Conservation (phyloP, 2,113 vertebrate genomes). For the Forbesichthys agassizii region DNA sequence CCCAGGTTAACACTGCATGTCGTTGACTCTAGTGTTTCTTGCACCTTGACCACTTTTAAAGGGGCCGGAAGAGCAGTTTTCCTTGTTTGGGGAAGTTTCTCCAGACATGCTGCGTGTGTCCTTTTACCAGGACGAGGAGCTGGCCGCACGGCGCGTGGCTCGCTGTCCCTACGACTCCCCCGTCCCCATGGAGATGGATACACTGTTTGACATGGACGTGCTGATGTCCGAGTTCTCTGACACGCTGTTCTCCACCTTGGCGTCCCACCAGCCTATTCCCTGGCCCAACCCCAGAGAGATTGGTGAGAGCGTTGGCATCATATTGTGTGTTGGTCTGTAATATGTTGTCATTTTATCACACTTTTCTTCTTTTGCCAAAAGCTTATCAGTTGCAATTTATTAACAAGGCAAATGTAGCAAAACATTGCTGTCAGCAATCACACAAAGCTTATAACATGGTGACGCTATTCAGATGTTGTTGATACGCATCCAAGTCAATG, state of each 20-base stretch:
- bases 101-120: slow-evolving; percentile 80
- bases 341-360: background rate
- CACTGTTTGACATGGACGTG: slow-evolving; percentile 92
- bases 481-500: too few relatives aligned
- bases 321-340: too few relatives aligned
- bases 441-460: too few relatives aligned
- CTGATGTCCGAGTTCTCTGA: slow-evolving; percentile 96
- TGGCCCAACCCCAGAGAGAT: slow-evolving; percentile 94
- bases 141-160: slow-evolving; percentile 64
- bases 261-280: slow-evolving; percentile 88
- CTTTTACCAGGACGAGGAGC: slow-evolving; percentile 88
- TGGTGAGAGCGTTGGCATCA: slow-evolving; percentile 72
- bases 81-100: slow-evolving; percentile 81
- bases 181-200: slow-evolving; percentile 93
- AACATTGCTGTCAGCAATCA: too few relatives aligned
- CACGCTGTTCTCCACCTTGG: slow-evolving; percentile 93
- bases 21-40: slow-evolving; percentile 64
- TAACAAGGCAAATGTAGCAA: too few relatives aligned
- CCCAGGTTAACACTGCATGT: slow-evolving; percentile 44
- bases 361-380: background rate
- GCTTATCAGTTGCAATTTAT: background rate
- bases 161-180: slow-evolving; percentile 82
- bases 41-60: slow-evolving; percentile 61
- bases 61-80: slow-evolving; percentile 78
- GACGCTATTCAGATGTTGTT: too few relatives aligned